These are phyloP conservation scores for Etheostoma cragini DNA, from an alignment of 2,113 vertebrate genomes.

Conservation along the genomic window DNA sequence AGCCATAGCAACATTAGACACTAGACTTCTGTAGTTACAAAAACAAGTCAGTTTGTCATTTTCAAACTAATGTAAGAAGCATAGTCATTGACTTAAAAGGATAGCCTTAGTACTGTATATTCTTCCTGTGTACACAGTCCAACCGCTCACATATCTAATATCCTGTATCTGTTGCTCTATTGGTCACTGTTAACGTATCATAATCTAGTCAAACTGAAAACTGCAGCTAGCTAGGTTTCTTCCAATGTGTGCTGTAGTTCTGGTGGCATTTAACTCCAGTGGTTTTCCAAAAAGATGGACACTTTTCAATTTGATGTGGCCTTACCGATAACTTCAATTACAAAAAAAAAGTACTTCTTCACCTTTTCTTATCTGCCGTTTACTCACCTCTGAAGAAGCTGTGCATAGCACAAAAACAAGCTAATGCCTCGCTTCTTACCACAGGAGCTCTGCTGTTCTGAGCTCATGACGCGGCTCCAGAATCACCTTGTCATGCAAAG, in stretches of 20 bases:
- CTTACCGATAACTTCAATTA: constrained; percentile 80
- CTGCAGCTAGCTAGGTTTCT: constrained; percentile 56
- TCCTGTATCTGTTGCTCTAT: constrained; percentile 59
- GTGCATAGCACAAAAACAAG: constrained; percentile 58
- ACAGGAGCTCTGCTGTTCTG: constrained; percentile 40
- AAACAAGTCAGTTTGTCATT: constrained; percentile 53
- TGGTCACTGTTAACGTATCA: constrained; percentile 62
- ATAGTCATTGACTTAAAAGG: constrained; percentile 63
- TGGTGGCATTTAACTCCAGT: constrained; percentile 57
- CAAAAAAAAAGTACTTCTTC: constrained; percentile 45
- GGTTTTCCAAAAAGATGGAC: constrained; percentile 51
- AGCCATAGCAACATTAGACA: constrained; percentile 81
- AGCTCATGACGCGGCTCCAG: constrained; percentile 44
- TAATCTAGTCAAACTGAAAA: constrained; percentile 47
- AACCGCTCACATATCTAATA: constrained; percentile 75
- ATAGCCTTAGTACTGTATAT: constrained; percentile 81
- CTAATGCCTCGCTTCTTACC: constrained; percentile 56
- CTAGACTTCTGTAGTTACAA: constrained; percentile 82
- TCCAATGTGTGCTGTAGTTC: constrained; percentile 60
- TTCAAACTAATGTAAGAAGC: constrained; percentile 62
- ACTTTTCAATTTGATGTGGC: constrained; percentile 84
- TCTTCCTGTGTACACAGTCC: constrained; percentile 67
- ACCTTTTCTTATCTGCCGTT: constrained; percentile 66
- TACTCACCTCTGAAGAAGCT: constrained; percentile 63
- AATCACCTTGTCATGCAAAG: constrained; percentile 39